Base-by-base conservation (phyloP, 2,113 vertebrate genomes). In the Lichenostomus cassidix region DNA sequence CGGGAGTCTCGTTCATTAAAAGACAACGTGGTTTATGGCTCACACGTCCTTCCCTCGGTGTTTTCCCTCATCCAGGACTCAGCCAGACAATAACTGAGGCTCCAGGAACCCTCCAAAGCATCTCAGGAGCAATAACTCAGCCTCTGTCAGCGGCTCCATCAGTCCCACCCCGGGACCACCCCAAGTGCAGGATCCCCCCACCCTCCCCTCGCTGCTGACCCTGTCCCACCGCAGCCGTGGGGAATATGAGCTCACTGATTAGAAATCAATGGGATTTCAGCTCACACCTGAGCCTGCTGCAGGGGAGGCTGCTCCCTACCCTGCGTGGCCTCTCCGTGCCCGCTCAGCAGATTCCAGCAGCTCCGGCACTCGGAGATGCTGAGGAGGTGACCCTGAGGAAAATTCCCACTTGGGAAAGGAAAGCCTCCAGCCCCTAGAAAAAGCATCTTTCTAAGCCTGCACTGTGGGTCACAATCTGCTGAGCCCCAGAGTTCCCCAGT, bases 11-110 rank as follows among this genome's bases (percentile, higher is more conserved):
- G 39, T 68, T 92, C 88, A 60, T 88, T 86, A 93, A 60, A 88
- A 97, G 95, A 81, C 93, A 96, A 76, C 59, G 78, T 91, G 90
- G 90, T 95, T 96, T 96, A 94, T 63, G 79, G 92, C 93, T 96
- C 82, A 67, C 39, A 11, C 55, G 25, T 80, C 67, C 81, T 79
- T 70, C 91, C 81, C 79, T 46, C 7, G 0, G 68, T 37, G 80
- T 50, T 89, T 87, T 90, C 95, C 92, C 80, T 88, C 8, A 7
- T 44, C 65, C 9, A 15, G 85, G 88, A 77, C 80, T 53, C 85
- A 87, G 92, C 50, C 80, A 90, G 94, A 94, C 79, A 91, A 88
- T 53, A 59, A 81, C 56, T 2, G 8, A 74, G 88, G 86, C 85
- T 95, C 91, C 78, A 15, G 8, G 9, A 92, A 44, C 78, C 44